A percentile compares a stretch with the other conserved stretches of the same genome.
phyloP scores from a whole-genome alignment of 2,113 vertebrate genomes.

The Phylloscopus trochilus region DNA sequence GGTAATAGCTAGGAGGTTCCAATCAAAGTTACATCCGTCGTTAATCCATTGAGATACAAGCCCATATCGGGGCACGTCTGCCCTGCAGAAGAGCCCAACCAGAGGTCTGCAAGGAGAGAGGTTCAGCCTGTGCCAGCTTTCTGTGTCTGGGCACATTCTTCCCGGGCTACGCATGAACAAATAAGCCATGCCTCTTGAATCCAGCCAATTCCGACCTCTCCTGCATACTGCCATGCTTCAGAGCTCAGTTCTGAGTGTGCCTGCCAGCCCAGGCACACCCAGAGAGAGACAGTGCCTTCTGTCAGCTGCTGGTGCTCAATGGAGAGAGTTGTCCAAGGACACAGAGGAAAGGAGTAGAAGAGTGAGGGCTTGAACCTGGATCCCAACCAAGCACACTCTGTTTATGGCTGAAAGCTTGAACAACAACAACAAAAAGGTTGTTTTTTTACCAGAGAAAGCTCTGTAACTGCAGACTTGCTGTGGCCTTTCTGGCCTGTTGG shows the following conservation, averaged over 20 bases:
- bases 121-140: background rate
- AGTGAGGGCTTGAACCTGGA: constrained; percentile 20
- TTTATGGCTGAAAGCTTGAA: constrained; percentile 17
- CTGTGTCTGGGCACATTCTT: background rate
- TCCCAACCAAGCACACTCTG: background rate
- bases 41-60: background rate
- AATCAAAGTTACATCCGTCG: background rate
- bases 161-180: background rate
- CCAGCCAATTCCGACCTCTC: background rate
- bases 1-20: background rate
- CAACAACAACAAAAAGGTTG: background rate
- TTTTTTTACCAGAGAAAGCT: background rate
- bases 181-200: background rate
- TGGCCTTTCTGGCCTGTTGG: background rate
- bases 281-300: constrained; percentile 18
- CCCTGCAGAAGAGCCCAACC: background rate
- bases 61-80: background rate
- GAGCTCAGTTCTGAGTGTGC: constrained; percentile 45
- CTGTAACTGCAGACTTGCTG: background rate
- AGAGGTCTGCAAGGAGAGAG: background rate
- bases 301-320: background rate
- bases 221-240: constrained; percentile 5
- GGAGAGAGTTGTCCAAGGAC: background rate
- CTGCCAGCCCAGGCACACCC: constrained; percentile 14
- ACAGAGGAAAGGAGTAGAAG: background rate